These are phyloP conservation scores for Xenentodon cancila DNA, from an alignment of 2,797 vertebrate species.

Conservation along the genomic window DNA sequence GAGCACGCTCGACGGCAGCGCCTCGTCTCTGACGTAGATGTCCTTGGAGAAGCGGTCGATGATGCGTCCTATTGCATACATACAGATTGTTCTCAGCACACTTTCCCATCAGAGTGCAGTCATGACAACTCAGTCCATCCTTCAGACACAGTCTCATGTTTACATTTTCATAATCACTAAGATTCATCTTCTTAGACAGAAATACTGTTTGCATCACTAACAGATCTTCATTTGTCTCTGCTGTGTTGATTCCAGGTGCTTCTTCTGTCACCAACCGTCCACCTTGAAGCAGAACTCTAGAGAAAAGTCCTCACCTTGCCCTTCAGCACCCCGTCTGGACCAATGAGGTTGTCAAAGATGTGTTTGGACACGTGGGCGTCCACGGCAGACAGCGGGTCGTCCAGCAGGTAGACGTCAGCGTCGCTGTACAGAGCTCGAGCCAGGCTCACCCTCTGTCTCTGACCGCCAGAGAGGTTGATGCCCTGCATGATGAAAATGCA, in stretches of 20 bases:
- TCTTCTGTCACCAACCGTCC: no score
- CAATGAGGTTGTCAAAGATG: constrained; percentile 95
- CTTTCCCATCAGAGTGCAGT: no score
- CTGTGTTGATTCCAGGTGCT: no score
- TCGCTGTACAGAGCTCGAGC: constrained; percentile 93
- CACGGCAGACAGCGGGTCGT: constrained; percentile 95
- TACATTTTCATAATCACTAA: no score
- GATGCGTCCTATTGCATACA: constrained; percentile 91
- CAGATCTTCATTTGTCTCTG: no score
- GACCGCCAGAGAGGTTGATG: constrained; percentile 96
- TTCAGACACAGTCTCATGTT: no score
- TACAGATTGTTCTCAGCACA: no score
- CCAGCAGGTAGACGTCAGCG: constrained; percentile 90
- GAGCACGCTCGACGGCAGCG: constrained; percentile 87
- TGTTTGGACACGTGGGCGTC: constrained; percentile 96
- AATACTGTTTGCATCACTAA: no score
- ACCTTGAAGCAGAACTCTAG: no score
- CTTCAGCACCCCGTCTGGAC: constrained; percentile 89
- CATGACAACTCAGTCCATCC: no score
- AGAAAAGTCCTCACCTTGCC: constrained; percentile 84
- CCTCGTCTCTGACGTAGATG: constrained; percentile 91
- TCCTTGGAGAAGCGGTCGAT: constrained; percentile 99
- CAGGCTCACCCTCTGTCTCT: constrained; percentile 94
- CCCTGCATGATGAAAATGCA: constrained; percentile 85
- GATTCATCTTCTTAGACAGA: no score